Conservation (phyloP, 2,113 vertebrate species). For the Myotis davidii region DNA sequence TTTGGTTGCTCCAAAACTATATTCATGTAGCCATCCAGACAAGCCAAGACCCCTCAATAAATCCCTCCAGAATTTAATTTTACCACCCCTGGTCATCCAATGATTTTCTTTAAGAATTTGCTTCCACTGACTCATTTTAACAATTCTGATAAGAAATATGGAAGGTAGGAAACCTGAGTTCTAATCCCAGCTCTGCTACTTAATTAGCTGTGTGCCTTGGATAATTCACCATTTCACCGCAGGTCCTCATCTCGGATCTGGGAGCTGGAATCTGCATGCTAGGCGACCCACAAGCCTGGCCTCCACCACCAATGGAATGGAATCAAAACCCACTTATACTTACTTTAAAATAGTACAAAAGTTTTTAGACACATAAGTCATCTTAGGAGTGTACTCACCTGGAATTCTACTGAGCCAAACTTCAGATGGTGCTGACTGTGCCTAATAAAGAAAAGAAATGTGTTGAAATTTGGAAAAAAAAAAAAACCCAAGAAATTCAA, state of each 20-base stretch:
- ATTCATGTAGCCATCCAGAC: background rate
- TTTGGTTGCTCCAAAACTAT: background rate
- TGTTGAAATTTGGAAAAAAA: background rate
- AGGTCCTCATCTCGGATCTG: background rate
- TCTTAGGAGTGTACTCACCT: background rate
- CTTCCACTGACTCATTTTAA: background rate
- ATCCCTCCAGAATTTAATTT: background rate
- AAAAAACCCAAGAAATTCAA: slow-evolving; percentile 23
- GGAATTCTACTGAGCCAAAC: background rate
- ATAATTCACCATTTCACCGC: background rate
- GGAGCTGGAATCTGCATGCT: background rate
- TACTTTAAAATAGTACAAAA: slow-evolving; percentile 25
- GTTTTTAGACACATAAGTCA: background rate
- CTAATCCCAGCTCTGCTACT: background rate
- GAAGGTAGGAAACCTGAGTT: background rate
- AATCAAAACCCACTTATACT: background rate
- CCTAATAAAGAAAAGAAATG: background rate
- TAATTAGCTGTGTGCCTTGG: background rate
- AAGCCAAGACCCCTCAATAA: background rate
- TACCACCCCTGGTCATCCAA: background rate
- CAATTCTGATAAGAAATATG: background rate
- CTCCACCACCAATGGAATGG: background rate
- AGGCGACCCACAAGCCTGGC: background rate
- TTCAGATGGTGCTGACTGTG: background rate
- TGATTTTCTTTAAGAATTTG: background rate